Evolutionary conservation across 2,113 vertebrate species (phyloP).

Genomic region (Scomber colias): DNA sequence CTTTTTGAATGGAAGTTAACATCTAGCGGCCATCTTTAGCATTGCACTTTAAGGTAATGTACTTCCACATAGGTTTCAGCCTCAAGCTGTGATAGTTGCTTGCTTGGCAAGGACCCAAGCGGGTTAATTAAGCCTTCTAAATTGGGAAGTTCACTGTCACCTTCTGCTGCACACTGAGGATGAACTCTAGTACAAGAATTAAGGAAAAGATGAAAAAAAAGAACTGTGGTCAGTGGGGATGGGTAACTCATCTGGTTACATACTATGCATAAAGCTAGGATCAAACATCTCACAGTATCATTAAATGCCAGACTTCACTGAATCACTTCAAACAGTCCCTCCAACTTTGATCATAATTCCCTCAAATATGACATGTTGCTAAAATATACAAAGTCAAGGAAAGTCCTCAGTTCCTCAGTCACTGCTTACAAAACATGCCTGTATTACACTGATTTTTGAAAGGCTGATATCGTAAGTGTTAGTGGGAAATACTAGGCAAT

Average conservation of each 20-base stretch:
- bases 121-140: neutral
- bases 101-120: too few species aligned
- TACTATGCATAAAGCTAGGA: neutral
- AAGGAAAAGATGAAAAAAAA: neutral
- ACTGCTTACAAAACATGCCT: neutral
- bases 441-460: conserved; percentile 9
- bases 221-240: neutral
- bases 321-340: conserved; percentile 9
- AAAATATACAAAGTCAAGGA: conserved; percentile 10
- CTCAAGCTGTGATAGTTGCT: too few species aligned
- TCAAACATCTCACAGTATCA: conserved; percentile 6
- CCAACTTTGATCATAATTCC: conserved; percentile 10
- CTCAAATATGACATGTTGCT: neutral
- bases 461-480: conserved; percentile 11
- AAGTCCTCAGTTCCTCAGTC: conserved; percentile 6
- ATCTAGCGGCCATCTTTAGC: too few species aligned
- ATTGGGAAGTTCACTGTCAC: neutral
- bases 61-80: too few species aligned
- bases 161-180: neutral
- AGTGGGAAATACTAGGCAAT: conserved; percentile 3
- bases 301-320: conserved; percentile 5
- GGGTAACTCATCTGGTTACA: neutral
- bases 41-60: too few species aligned
- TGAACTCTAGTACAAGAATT: neutral
- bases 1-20: too few species aligned